Evolutionary conservation across 2,888 invertebrate genomes (phyloP), one percentile per base, ranked within the genome.

Genomic region (Calliopum simillimum): DNA sequence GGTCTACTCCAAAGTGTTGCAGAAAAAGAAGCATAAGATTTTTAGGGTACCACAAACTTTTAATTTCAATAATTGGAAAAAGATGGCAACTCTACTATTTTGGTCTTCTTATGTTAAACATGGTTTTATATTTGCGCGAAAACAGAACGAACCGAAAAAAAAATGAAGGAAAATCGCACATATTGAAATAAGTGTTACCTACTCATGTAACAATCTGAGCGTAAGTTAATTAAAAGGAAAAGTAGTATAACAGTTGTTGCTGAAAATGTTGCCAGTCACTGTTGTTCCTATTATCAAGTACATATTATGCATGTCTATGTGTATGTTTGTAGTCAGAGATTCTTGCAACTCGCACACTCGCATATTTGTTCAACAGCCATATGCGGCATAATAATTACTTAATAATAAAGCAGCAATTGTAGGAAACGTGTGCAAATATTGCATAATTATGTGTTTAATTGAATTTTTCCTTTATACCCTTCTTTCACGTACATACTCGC

Each of bases 381-480:
- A 68, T 55, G 62, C 55, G 53, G 43, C 62, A 49, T 67, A 59
- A 67, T 66, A 67, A 67, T 67, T 67, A 59, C 59, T 59, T 67
- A 59, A 59, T 59, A 67, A 59, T 47, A 33, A 33, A 6, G 58
- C n/a, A 71, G 44, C 61, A 55, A 55, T 66, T 33, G 55, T 51
- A 70, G 58, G 67, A 47, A 67, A 21, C 16, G 58, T 33, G 49
- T 19, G 47, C 59, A 58, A 58, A 73, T 73, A 72, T 71, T 70
- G 65, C 73, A 75, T 75, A 75, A 75, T 73, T 76, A 76, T 74
- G 75, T 71, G 65, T 75, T 76, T 74, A 75, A 74, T 76, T 75
- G 73, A 73, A 69, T 73, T 71, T 65, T 72, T 73, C n/a, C 53
- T 66, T 68, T 64, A 66, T 49, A 43, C 62, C 14, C 16, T 16